Evolutionary conservation across 2,113 vertebrate genomes (phyloP).

Genomic region (Catagonus wagneri): DNA sequence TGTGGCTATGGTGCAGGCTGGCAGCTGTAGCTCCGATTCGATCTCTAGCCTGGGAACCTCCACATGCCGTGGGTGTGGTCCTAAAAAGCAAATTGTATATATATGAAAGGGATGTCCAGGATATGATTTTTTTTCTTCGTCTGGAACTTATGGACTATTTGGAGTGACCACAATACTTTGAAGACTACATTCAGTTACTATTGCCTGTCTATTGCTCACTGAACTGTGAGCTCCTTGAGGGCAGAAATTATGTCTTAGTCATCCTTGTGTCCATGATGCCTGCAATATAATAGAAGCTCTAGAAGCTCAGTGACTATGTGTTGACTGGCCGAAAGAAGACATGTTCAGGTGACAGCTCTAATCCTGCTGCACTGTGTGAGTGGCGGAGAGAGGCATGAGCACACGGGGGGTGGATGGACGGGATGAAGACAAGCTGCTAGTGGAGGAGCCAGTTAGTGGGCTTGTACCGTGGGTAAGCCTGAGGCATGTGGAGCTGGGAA

Average conservation of each 20-base stretch:
- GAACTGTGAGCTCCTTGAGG: neutral
- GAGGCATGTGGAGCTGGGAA: rapidly evolving
- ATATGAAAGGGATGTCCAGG: neutral
- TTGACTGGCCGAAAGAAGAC: neutral
- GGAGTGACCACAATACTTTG: neutral
- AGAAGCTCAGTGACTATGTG: neutral
- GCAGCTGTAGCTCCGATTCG: too few species aligned
- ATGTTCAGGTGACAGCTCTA: rapidly evolving
- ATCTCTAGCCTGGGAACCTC: too few species aligned
- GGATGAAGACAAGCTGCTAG: too few species aligned
- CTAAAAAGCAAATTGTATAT: too few species aligned
- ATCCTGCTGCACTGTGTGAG: neutral
- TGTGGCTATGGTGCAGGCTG: too few species aligned
- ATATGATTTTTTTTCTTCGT: neutral
- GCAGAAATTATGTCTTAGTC: neutral
- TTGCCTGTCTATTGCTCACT: neutral
- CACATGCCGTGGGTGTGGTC: too few species aligned
- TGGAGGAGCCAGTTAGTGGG: neutral
- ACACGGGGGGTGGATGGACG: neutral
- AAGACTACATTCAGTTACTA: neutral
- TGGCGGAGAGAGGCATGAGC: neutral
- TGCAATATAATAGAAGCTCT: neutral
- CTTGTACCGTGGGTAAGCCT: neutral
- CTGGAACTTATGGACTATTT: neutral
- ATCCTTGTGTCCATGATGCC: neutral